Percentiles rank a stretch among this genome's conserved stretches.
Evolutionary conservation across 2,113 vertebrate genomes (phyloP).

Genomic region (Phalacrocorax carbo): DNA sequence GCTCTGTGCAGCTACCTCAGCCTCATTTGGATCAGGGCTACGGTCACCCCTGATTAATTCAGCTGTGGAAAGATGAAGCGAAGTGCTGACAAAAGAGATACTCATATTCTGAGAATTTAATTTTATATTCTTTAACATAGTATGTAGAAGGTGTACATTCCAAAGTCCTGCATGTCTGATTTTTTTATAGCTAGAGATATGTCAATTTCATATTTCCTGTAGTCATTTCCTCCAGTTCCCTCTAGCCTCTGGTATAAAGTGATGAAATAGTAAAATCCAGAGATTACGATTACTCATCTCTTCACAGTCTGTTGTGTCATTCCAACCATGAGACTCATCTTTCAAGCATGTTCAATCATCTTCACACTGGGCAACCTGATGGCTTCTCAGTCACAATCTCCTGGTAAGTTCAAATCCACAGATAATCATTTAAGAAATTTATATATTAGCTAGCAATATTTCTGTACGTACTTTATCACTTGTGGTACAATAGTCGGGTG

Average conservation of each 20-base stretch:
- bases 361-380: not conserved
- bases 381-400: not conserved
- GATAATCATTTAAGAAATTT: not conserved
- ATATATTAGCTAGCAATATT: not conserved
- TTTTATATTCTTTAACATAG: not conserved
- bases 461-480: not conserved
- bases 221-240: constrained; percentile 60
- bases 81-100: not conserved
- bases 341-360: not conserved
- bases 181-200: not conserved
- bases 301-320: not conserved
- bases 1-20: not conserved
- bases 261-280: not conserved
- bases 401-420: constrained; percentile 50
- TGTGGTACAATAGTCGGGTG: not conserved
- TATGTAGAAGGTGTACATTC: not conserved
- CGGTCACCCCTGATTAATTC: not conserved
- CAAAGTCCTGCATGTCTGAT: not conserved
- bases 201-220: constrained; percentile 42
- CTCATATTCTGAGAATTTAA: not conserved
- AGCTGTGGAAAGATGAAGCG: not conserved
- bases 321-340: constrained; percentile 19
- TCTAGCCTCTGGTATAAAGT: not conserved
- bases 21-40: not conserved
- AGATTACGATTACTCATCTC: not conserved